Base-by-base conservation (phyloP, 2,797 vertebrate species). In the Champsocephalus gunnari region DNA sequence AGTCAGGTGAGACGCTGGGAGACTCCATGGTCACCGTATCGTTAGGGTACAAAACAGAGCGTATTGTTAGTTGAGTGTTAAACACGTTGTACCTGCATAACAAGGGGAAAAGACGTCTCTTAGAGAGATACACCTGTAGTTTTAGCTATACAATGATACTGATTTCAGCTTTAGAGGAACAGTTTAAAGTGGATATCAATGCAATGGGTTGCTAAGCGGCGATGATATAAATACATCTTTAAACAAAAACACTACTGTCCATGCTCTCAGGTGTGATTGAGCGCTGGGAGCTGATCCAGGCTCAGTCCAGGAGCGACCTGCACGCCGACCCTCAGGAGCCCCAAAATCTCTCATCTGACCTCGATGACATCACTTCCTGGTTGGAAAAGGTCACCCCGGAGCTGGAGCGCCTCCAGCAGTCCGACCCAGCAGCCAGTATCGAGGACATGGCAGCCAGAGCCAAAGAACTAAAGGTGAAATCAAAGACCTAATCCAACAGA, bases 201-300 rank as follows among this genome's bases (percentile, higher is more conserved):
- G 28, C 28, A 28, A 28, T 28, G 28, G 5, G 28, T 28, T 28
- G 28, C 28, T 28, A 28, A 28, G 28, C 28, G 4, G 28, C 5
- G 28, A 28, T 28, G 28, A 28, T 28, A 28, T 5, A 28, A 28
- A 28, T 28, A 28, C 28, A 28, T 5, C 28, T 28, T 28, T 28
- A 28, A 28, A 28, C 28, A 28, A 28, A 28, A 28, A 28, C 28
- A 28, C 28, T 28, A 28, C 5, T 28, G 13, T 60, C 45, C 47
- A 7, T 2, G 17, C 45, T 19, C 32, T 41, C 89, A 99, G 98
- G 96, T 71, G 93, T 96, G 80, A 97, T 97, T 5, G 96, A 96
- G 74, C 95, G 95, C 71, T 98, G 97, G 97, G 97, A 98, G 83
- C 94, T 97, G 69, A 87, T 96, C 32, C 95, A 96, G 87, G 96